phyloP scores from a whole-genome alignment of 2,113 vertebrate species.

The Cebus imitator region DNA sequence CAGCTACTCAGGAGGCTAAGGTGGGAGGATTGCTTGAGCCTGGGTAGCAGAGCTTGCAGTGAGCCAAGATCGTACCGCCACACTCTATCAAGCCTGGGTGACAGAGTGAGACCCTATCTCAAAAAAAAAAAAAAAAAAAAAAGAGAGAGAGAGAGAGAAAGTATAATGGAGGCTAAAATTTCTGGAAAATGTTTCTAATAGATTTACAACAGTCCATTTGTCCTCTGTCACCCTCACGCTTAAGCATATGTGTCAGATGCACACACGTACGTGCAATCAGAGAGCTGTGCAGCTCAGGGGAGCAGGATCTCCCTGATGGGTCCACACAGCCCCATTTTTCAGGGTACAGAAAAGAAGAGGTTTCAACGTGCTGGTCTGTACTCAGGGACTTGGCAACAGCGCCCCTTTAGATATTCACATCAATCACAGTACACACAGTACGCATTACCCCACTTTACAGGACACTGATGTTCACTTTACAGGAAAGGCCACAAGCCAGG shows the following conservation, averaged over 20 bases:
- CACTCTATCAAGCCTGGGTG: no score
- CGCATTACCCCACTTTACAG: no score
- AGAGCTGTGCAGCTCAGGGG: fast-evolving
- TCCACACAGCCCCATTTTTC: not conserved
- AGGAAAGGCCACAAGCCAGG: not conserved
- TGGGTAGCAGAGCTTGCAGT: no score
- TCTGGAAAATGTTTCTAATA: not conserved
- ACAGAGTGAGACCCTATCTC: no score
- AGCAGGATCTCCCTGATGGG: no score
- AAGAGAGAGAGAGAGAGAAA: no score
- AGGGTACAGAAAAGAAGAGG: not conserved
- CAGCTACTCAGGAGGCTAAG: no score
- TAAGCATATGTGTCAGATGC: not conserved
- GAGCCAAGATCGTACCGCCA: no score
- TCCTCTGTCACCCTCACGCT: not conserved
- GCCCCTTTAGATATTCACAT: not conserved
- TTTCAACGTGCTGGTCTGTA: not conserved
- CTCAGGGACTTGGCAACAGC: no score
- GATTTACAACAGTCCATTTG: not conserved
- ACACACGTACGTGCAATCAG: fast-evolving
- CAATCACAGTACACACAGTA: not conserved
- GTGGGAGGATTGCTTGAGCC: no score
- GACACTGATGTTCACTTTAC: no score
- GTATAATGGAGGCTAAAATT: not conserved
- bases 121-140: no score